Conservation (phyloP, 1,140 invertebrate species). For the Fopius arisanus region DNA sequence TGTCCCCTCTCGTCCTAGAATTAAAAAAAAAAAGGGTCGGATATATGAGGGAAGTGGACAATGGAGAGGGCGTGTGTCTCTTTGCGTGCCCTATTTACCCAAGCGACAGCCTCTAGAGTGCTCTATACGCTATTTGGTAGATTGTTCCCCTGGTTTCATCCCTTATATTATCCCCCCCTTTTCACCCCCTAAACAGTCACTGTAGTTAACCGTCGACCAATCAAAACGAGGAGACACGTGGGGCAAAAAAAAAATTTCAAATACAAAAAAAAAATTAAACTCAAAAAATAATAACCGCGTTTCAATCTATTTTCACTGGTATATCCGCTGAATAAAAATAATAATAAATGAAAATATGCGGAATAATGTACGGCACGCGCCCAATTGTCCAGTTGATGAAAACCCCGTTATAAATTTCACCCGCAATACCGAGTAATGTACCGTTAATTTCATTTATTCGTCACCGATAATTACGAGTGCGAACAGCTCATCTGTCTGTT, state of each 20-base stretch:
- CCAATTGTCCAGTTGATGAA: no score
- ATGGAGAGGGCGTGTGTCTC: slow-evolving; percentile 59
- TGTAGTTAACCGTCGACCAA: slow-evolving; percentile 20
- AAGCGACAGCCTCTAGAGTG: slow-evolving; percentile 45
- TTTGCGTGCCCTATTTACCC: slow-evolving; percentile 59
- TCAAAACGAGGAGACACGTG: not conserved
- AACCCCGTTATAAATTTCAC: not conserved
- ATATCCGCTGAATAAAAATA: no score
- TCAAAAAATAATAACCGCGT: no score
- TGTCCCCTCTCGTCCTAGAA: slow-evolving; percentile 44
- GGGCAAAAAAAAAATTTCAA: no score
- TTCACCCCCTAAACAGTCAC: slow-evolving; percentile 22
- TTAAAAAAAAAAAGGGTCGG: slow-evolving; percentile 44
- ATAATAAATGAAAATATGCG: no score
- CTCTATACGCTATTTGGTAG: slow-evolving; percentile 21
- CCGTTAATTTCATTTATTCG: not conserved
- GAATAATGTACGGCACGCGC: no score
- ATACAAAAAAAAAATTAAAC: no score
- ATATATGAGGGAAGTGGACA: slow-evolving; percentile 37
- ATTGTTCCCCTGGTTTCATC: slow-evolving; percentile 25
- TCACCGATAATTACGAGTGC: not conserved
- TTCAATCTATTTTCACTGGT: no score
- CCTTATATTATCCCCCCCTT: slow-evolving; percentile 1
- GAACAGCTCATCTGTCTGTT: not conserved
- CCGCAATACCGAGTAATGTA: not conserved